Conservation (phyloP, 2,113 vertebrate genomes). For the Pontoporia blainvillei region DNA sequence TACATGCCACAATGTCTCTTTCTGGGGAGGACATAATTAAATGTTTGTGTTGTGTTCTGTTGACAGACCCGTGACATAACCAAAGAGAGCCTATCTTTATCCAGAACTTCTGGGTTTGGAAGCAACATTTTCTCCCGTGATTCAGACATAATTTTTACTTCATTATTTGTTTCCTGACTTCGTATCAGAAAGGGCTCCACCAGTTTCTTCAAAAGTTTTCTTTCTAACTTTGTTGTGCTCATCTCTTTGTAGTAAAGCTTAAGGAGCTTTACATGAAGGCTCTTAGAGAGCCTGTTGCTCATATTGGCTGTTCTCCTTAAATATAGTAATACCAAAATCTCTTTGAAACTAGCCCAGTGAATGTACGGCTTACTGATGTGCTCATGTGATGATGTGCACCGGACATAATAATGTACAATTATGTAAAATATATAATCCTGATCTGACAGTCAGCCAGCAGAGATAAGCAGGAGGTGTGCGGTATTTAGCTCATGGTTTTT, state of each 20-base stretch:
- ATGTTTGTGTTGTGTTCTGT: background rate
- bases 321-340: background rate
- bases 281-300: constrained; percentile 31
- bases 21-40: background rate
- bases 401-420: background rate
- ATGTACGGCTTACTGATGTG: background rate
- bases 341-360: background rate
- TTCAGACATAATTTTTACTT: constrained; percentile 2
- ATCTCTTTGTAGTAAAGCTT: background rate
- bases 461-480: background rate
- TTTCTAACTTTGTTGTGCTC: background rate
- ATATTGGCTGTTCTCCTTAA: background rate
- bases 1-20: background rate
- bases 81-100: background rate
- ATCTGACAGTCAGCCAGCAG: background rate
- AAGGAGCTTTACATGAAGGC: background rate
- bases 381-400: background rate
- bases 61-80: background rate
- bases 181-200: background rate
- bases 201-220: background rate
- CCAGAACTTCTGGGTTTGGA: background rate
- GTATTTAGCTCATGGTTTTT: constrained; percentile 61
- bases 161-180: background rate
- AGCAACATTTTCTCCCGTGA: background rate
- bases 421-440: background rate